These are phyloP conservation scores for Drosophila emarginata DNA, from an alignment of 2,888 invertebrate species.

Conservation along the genomic window DNA sequence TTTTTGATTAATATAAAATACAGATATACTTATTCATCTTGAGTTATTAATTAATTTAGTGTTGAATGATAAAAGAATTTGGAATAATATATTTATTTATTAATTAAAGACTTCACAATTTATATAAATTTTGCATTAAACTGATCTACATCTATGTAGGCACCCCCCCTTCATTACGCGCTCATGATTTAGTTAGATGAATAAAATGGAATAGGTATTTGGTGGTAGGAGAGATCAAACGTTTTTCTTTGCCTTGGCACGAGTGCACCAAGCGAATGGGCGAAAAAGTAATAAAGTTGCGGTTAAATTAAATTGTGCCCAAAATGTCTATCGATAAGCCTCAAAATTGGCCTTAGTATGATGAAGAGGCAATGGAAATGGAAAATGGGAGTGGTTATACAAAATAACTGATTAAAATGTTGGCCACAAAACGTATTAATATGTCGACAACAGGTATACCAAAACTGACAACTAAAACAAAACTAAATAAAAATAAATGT, in stretches of 20 bases:
- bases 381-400: not conserved
- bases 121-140: no score
- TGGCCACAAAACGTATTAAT: conserved; percentile 73
- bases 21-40: no score
- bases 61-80: no score
- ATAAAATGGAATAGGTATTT: not conserved
- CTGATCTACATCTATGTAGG: no score
- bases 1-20: no score
- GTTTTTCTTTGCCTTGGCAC: conserved; percentile 32
- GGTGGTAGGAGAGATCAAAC: conserved; percentile 47
- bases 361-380: not conserved
- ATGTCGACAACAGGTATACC: conserved; percentile 58
- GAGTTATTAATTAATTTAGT: no score
- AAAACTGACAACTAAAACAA: conserved; percentile 6
- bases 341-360: conserved; percentile 19
- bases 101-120: no score
- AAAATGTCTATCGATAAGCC: conserved; percentile 69
- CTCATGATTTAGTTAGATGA: not conserved
- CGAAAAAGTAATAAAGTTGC: conserved; percentile 73
- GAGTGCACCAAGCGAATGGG: conserved; percentile 49
- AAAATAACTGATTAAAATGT: conserved; percentile 63
- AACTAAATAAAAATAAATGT: conserved; percentile 22
- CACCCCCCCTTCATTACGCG: not conserved
- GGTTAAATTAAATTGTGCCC: conserved; percentile 73
- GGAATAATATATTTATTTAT: no score